Conservation (phyloP, 2,888 invertebrate species). For the Crocallis elinguaria region DNA sequence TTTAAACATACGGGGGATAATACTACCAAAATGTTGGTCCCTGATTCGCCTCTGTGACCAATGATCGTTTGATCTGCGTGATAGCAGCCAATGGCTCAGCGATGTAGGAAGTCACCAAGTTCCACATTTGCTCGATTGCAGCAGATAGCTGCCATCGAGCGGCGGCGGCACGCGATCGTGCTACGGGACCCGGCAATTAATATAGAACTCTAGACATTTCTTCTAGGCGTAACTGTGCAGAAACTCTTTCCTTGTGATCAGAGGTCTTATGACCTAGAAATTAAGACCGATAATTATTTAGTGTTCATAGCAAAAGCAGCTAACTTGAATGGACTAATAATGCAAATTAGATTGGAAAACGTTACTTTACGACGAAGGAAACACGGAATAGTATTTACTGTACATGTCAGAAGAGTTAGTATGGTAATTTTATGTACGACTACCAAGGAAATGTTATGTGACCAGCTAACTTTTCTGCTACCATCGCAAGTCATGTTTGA, state of each 20-base stretch:
- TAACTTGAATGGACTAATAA: slow-evolving; percentile 1
- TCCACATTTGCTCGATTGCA: slow-evolving; percentile 27
- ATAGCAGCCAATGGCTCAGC: slow-evolving; percentile 36
- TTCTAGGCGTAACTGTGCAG: neutral
- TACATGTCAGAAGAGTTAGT: slow-evolving; percentile 4
- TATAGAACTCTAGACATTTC: neutral
- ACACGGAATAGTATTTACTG: slow-evolving; percentile 1
- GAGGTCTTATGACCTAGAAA: slow-evolving; percentile 15
- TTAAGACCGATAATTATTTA: slow-evolving; percentile 17
- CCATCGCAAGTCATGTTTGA: too few species aligned
- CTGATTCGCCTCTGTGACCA: neutral
- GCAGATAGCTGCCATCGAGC: slow-evolving; percentile 29
- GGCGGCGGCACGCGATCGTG: slow-evolving; percentile 35
- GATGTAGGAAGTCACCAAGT: slow-evolving; percentile 36
- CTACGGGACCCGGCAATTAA: slow-evolving; percentile 32
- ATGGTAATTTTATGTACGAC: slow-evolving; percentile 3
- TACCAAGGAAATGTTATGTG: neutral
- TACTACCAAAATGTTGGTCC: too few species aligned
- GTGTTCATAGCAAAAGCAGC: slow-evolving; percentile 1
- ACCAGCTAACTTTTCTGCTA: neutral
- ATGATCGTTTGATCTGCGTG: slow-evolving; percentile 33
- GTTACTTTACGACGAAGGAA: slow-evolving; percentile 9
- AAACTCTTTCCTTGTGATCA: slow-evolving; percentile 5
- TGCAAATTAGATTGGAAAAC: slow-evolving; percentile 22
- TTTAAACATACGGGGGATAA: too few species aligned